Conservation (phyloP, 2,888 invertebrate species). For the Helleia helle region DNA sequence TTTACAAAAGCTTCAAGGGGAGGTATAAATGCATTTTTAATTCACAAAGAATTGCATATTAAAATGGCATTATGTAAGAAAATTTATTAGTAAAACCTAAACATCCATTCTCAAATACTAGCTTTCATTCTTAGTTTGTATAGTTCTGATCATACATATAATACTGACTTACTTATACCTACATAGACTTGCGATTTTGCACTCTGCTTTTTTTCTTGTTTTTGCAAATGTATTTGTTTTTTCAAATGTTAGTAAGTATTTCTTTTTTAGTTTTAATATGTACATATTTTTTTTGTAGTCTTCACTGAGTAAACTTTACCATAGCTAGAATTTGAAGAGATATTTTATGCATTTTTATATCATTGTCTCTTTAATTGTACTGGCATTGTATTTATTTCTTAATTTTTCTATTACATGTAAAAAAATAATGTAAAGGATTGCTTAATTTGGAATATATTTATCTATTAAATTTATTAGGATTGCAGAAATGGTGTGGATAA, state of each 20-base stretch:
- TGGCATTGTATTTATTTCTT: constrained; percentile 9
- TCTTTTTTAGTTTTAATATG: no score
- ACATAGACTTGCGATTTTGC: constrained; percentile 14
- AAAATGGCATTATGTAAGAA: constrained; percentile 7
- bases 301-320: no score
- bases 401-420: constrained; percentile 12
- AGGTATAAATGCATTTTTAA: constrained; percentile 6
- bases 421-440: no score
- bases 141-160: no score
- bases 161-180: constrained; percentile 1
- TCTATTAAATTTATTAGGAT: constrained; percentile 48
- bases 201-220: constrained; percentile 32
- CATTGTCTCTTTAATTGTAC: no score
- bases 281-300: not conserved
- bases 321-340: no score
- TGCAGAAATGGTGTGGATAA: constrained; percentile 59
- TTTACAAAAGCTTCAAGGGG: constrained; percentile 11
- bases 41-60: not conserved
- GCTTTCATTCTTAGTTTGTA: constrained; percentile 7
- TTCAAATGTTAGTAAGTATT: constrained; percentile 5
- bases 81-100: not conserved
- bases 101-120: not conserved
- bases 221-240: constrained; percentile 25
- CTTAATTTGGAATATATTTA: no score
- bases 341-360: no score